phyloP scores from a whole-genome alignment of 2,888 invertebrate species.

The Nyleta sp. region DNA sequence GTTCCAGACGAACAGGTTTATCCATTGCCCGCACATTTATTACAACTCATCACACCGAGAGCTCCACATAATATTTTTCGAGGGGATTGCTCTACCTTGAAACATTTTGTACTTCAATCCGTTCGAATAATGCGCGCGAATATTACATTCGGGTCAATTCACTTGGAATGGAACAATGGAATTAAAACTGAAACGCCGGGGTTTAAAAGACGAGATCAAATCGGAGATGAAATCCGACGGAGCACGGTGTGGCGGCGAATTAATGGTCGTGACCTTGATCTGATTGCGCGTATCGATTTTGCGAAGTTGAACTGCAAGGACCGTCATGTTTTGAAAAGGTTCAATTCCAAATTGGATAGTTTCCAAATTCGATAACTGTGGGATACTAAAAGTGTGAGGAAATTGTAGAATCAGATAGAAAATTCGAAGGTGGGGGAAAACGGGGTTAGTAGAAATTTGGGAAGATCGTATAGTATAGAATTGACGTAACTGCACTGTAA shows the following conservation, averaged over 20 bases:
- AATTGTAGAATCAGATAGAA: too few species aligned
- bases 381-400: too few species aligned
- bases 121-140: conserved; percentile 22
- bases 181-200: conserved; percentile 35
- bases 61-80: conserved; percentile 38
- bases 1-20: conserved; percentile 72
- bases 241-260: conserved; percentile 9
- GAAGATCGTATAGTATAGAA: too few species aligned
- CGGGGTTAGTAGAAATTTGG: too few species aligned
- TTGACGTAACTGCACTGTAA: too few species aligned
- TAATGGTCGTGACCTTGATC: conserved; percentile 43
- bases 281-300: conserved; percentile 35
- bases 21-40: conserved; percentile 73
- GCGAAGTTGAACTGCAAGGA: background rate
- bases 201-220: conserved; percentile 25
- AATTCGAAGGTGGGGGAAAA: too few species aligned
- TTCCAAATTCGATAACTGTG: too few species aligned
- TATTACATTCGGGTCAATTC: conserved; percentile 40
- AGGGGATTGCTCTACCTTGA: conserved; percentile 18
- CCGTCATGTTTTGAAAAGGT: background rate
- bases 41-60: conserved; percentile 65
- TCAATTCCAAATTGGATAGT: too few species aligned
- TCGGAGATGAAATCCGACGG: conserved; percentile 13
- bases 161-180: conserved; percentile 44
- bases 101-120: conserved; percentile 35